A percentile compares a stretch with the other conserved stretches of the same genome.
phyloP scores from a whole-genome alignment of 2,888 invertebrate genomes.

The Lithophane semibrunnea region DNA sequence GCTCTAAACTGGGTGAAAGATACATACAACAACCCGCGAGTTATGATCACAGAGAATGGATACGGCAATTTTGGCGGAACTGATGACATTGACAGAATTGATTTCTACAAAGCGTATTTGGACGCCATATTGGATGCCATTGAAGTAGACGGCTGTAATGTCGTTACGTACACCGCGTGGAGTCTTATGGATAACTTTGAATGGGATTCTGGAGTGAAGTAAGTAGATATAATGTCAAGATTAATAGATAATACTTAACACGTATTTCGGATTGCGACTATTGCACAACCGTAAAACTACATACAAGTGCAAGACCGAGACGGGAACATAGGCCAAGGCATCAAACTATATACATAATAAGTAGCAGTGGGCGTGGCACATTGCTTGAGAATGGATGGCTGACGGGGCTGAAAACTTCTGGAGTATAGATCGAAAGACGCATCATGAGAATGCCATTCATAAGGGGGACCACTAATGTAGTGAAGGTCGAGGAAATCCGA shows the following conservation, averaged over 20 bases:
- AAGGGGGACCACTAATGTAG: not conserved
- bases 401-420: too few species aligned
- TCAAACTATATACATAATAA: not conserved
- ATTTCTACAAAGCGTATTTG: constrained; percentile 79
- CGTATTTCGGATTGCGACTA: not conserved
- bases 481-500: not conserved
- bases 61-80: constrained; percentile 84
- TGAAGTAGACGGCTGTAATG: constrained; percentile 77
- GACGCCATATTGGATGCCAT: constrained; percentile 77
- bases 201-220: constrained; percentile 78
- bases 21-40: constrained; percentile 88
- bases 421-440: not conserved
- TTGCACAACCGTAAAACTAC: not conserved
- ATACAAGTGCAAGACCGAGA: not conserved
- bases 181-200: constrained; percentile 86
- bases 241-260: not conserved
- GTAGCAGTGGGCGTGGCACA: not conserved
- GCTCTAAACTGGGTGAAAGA: constrained; percentile 90
- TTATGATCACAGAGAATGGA: constrained; percentile 91
- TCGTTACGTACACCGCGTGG: constrained; percentile 81
- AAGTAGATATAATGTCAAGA: not conserved
- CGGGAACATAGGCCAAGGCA: too few species aligned
- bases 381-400: too few species aligned
- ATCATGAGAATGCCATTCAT: not conserved
- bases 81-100: constrained; percentile 82